Base-by-base conservation (phyloP, 2,797 vertebrate genomes). In the Scolopax rusticola region DNA sequence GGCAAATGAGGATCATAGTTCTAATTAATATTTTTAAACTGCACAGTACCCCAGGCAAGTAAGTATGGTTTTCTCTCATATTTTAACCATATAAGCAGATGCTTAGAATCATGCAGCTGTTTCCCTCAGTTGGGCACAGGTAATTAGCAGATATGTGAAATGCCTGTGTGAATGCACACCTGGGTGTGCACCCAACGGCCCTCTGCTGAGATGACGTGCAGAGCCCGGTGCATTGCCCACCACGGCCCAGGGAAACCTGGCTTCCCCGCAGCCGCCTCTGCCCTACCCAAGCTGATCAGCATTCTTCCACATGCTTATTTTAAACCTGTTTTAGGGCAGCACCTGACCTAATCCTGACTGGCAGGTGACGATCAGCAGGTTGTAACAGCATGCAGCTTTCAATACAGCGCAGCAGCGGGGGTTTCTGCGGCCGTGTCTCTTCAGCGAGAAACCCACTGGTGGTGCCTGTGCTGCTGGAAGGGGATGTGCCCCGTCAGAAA, bases 21-120 rank as follows among this genome's bases (percentile, higher is more conserved):
- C 60, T 84, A 54, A 90, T 77, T 81, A 86, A 65, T 80, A 81
- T 63, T 54, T 74, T 92, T 56, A 30, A 90, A 75, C 12, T 70
- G 48, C 27, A 53, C 0, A 3, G 33, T 25, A 70, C n/a, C 59
- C 16, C 57, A 61, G 64, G 68, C 71, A 65, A 64, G 64, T 17
- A 71, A 71, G 9, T 75, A 15, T 33, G 59, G 36, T 75, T 78
- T 78, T 77, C 48, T 75, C 38, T 11, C 28, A 1, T 28, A 40
- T 73, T 93, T 56, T 51, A 87, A 73, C 25, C 9, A 23, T 41
- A 57, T 8, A 20, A 84, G 28, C 48, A 36, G 47, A 25, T 3
- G 3, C 54, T 81, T 32, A 59, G 71, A 67, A 27, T 47, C 33
- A 53, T 19, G 13, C n/a, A 33, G 67, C 36, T 41, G 28, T 87